A percentile compares a stretch with the other conserved stretches of the same genome.
These are phyloP conservation scores for Styela clava DNA, from an alignment of 23 tunicate species.

Conservation along the genomic window DNA sequence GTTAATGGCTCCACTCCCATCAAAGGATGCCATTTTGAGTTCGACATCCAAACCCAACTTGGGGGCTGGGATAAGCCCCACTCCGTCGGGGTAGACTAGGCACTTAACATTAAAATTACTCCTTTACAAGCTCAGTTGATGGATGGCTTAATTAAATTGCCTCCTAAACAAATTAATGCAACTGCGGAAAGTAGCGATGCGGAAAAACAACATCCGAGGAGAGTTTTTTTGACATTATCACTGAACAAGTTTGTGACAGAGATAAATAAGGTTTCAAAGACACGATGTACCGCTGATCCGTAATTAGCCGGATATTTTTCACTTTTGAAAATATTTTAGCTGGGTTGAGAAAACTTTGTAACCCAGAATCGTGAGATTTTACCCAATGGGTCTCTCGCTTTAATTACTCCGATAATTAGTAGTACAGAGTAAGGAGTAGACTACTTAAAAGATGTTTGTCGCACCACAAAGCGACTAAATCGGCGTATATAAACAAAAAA, in stretches of 20 bases:
- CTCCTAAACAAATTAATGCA: slow-evolving; percentile 33
- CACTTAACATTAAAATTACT: slow-evolving; percentile 27
- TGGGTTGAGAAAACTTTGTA: neutral
- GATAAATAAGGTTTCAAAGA: too few species aligned
- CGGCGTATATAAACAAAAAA: neutral
- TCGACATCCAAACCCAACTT: slow-evolving; percentile 28
- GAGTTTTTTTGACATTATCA: too few species aligned
- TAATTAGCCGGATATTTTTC: too few species aligned
- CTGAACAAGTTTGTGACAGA: too few species aligned
- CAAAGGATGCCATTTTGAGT: neutral
- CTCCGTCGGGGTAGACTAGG: slow-evolving; percentile 4
- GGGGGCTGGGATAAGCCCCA: neutral
- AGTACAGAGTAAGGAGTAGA: neutral
- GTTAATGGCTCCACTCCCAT: neutral
- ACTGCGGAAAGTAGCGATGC: slow-evolving; percentile 12
- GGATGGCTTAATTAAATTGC: slow-evolving; percentile 27
- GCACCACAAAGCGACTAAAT: neutral
- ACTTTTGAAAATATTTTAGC: neutral
- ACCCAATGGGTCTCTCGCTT: neutral
- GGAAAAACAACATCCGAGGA: slow-evolving; percentile 29
- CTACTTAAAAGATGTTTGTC: neutral
- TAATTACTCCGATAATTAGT: neutral
- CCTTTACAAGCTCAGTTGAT: slow-evolving; percentile 7
- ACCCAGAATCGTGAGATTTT: neutral
- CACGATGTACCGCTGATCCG: too few species aligned